phyloP scores from a whole-genome alignment of 2,888 invertebrate species.

The Plusia festucae region DNA sequence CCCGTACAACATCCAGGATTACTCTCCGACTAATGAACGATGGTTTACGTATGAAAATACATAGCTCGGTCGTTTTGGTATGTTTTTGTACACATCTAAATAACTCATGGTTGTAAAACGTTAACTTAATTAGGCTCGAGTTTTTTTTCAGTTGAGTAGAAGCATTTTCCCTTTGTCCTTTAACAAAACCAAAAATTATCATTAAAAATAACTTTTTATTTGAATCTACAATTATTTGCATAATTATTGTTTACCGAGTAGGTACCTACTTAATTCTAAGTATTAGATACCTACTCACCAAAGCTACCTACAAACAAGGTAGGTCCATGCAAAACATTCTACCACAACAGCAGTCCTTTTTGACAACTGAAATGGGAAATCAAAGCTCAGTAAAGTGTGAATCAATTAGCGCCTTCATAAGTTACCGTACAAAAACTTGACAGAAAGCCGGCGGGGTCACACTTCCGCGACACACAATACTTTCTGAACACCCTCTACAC shows the following conservation, averaged over 20 bases:
- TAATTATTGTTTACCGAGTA: too few relatives aligned
- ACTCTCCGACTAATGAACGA: conserved; percentile 71
- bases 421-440: conserved; percentile 70
- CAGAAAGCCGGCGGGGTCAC: conserved; percentile 70
- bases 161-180: too few relatives aligned
- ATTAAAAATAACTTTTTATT: too few relatives aligned
- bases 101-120: conserved; percentile 47
- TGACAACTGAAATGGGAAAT: conserved; percentile 18
- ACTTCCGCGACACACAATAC: conserved; percentile 80
- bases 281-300: too few relatives aligned
- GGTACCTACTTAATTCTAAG: too few relatives aligned
- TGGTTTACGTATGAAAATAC: conserved; percentile 59
- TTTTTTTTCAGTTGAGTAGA: conserved; percentile 13
- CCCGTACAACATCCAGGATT: conserved; percentile 73
- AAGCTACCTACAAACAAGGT: too few relatives aligned
- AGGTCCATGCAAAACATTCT: too few relatives aligned
- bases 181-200: too few relatives aligned
- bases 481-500: conserved; percentile 62
- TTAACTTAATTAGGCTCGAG: conserved; percentile 9
- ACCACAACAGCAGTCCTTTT: background rate
- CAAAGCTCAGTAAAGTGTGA: conserved; percentile 55
- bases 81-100: conserved; percentile 47
- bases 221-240: too few relatives aligned
- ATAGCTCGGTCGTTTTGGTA: conserved; percentile 43
- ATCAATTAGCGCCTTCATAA: conserved; percentile 77